A percentile compares a stretch with the other conserved stretches of the same genome.
phyloP scores from a whole-genome alignment of 2,797 vertebrate species.

The Rhinella marina region DNA sequence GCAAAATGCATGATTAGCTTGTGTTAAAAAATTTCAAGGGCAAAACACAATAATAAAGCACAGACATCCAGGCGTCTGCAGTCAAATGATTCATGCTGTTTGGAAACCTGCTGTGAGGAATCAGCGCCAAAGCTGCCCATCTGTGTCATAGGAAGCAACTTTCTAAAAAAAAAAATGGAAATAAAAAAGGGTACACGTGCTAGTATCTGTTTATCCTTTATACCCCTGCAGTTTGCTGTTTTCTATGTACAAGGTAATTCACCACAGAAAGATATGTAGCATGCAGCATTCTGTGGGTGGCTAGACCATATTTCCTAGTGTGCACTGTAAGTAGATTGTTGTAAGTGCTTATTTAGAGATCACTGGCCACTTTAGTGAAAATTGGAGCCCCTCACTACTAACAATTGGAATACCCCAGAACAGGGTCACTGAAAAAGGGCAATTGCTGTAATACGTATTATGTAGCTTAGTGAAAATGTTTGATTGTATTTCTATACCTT shows the following conservation, averaged over 20 bases:
- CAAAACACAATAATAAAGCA: slow-evolving; percentile 55
- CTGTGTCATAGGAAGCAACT: slow-evolving; percentile 51
- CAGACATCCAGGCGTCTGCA: slow-evolving; percentile 61
- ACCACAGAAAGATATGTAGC: not conserved
- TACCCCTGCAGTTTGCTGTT: not conserved
- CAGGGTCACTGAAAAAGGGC: too few species aligned
- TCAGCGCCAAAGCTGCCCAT: slow-evolving; percentile 49
- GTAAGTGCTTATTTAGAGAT: not conserved
- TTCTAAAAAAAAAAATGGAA: slow-evolving; percentile 38
- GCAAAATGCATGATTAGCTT: slow-evolving; percentile 62
- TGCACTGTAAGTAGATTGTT: not conserved
- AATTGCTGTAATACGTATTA: too few species aligned
- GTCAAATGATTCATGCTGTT: slow-evolving; percentile 63
- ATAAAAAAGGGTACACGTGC: slow-evolving; percentile 28
- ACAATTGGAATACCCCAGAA: too few species aligned
- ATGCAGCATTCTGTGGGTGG: not conserved
- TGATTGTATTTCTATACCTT: too few species aligned
- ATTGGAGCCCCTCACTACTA: not conserved
- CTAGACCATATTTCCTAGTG: not conserved
- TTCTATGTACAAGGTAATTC: not conserved
- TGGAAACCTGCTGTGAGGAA: slow-evolving; percentile 60
- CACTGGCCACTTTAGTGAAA: not conserved
- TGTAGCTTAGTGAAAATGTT: too few species aligned
- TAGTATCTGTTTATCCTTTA: slow-evolving; percentile 23
- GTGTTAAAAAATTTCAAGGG: slow-evolving; percentile 64